phyloP scores from a whole-genome alignment of 1,140 invertebrate species.

The Cataglyphis hispanica region DNA sequence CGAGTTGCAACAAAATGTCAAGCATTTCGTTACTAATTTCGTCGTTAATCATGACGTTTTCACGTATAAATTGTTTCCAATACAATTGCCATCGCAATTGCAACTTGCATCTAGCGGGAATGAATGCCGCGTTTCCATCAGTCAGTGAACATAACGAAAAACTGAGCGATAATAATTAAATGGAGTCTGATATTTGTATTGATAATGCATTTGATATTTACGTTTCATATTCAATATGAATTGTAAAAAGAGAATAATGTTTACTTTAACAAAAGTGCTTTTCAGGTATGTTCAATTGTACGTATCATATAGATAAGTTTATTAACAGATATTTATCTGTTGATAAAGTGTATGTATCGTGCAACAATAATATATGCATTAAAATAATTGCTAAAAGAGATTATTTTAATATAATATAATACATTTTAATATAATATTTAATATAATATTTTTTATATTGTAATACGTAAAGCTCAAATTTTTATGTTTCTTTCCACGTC shows the following conservation, averaged over 20 bases:
- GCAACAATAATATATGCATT: slow-evolving; percentile 4
- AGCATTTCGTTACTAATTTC: slow-evolving; percentile 18
- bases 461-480: neutral
- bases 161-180: slow-evolving; percentile 47
- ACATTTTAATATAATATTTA: no score
- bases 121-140: slow-evolving; percentile 30
- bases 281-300: slow-evolving; percentile 12
- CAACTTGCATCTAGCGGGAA: neutral
- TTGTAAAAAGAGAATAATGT: slow-evolving; percentile 16
- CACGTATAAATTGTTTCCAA: slow-evolving; percentile 11
- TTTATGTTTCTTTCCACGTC: neutral
- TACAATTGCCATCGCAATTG: slow-evolving; percentile 44
- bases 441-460: neutral
- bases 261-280: slow-evolving; percentile 5
- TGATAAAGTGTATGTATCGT: neutral
- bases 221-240: slow-evolving; percentile 20
- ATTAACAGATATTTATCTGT: neutral
- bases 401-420: neutral
- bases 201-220: slow-evolving; percentile 44
- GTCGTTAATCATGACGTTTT: slow-evolving; percentile 19
- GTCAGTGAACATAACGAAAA: slow-evolving; percentile 32
- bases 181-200: slow-evolving; percentile 34
- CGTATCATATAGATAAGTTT: slow-evolving; percentile 10
- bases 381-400: neutral
- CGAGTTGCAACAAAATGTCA: slow-evolving; percentile 7